Conservation (phyloP, 1,140 invertebrate species). For the Colletes gigas region DNA sequence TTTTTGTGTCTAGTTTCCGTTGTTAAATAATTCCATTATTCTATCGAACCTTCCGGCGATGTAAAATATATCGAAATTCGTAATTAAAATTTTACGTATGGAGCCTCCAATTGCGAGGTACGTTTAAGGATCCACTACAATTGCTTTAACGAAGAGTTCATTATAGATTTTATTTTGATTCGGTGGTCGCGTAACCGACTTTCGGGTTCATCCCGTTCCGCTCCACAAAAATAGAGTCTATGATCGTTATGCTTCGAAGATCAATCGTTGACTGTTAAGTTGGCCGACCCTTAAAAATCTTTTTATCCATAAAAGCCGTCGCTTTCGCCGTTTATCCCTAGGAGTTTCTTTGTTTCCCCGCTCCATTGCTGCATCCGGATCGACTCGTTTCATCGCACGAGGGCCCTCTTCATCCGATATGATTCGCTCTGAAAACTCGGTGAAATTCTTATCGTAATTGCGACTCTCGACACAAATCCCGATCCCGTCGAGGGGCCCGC, state of each 20-base stretch:
- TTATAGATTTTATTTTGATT: too few relatives aligned
- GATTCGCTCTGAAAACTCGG: slow-evolving; percentile 27
- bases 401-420: slow-evolving; percentile 1
- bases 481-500: background rate
- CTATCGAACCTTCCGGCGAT: too few relatives aligned
- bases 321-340: slow-evolving; percentile 9
- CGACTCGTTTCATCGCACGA: slow-evolving; percentile 20
- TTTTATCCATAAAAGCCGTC: slow-evolving; percentile 29
- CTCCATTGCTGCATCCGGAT: background rate
- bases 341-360: slow-evolving; percentile 22
- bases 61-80: too few relatives aligned
- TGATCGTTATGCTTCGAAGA: slow-evolving; percentile 3
- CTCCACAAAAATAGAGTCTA: background rate
- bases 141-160: too few relatives aligned
- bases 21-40: too few relatives aligned
- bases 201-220: background rate
- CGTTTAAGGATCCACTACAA: too few relatives aligned
- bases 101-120: too few relatives aligned
- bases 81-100: too few relatives aligned
- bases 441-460: slow-evolving; percentile 45
- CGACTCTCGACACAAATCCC: background rate
- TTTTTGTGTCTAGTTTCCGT: too few relatives aligned
- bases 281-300: slow-evolving; percentile 18
- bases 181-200: background rate
- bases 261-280: slow-evolving; percentile 35